phyloP scores from a whole-genome alignment of 1,140 invertebrate genomes.

The Halictus rubicundus region DNA sequence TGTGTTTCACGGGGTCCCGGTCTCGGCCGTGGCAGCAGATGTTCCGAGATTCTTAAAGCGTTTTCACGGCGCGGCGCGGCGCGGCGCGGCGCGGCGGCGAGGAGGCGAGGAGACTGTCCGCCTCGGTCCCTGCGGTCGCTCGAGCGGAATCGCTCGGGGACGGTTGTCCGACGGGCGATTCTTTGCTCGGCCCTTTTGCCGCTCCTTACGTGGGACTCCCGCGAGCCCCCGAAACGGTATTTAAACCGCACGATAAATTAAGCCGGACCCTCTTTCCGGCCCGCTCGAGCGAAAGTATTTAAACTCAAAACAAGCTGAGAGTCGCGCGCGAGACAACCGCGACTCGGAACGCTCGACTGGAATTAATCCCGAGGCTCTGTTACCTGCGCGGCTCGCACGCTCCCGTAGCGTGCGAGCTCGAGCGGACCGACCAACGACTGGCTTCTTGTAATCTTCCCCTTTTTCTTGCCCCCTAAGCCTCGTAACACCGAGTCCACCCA shows the following conservation, averaged over 20 bases:
- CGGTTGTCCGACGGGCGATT: constrained; percentile 40
- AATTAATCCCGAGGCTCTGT: constrained; percentile 47
- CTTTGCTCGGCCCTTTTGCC: constrained; percentile 19
- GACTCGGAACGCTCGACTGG: constrained; percentile 32
- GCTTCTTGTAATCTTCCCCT: neutral
- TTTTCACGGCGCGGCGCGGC: constrained; percentile 6
- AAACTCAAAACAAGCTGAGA: constrained; percentile 62
- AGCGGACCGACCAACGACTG: neutral
- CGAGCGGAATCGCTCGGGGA: constrained; percentile 22
- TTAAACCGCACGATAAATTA: constrained; percentile 72
- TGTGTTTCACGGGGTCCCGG: constrained; percentile 49
- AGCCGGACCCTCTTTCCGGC: constrained; percentile 66
- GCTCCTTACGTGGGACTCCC: constrained; percentile 16
- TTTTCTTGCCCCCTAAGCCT: neutral
- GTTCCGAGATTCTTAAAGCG: constrained; percentile 67
- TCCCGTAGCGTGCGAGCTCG: neutral
- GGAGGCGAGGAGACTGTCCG: neutral
- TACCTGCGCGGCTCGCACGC: constrained; percentile 15
- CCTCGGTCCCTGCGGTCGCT: neutral
- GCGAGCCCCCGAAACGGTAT: constrained; percentile 20
- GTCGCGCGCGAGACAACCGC: constrained; percentile 40
- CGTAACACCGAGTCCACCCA: neutral
- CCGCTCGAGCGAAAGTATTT: constrained; percentile 65
- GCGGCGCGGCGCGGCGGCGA: neutral
- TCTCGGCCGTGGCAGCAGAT: constrained; percentile 64